Percentiles rank a stretch among this genome's conserved stretches.
Evolutionary conservation across 2,113 vertebrate genomes (phyloP).

Genomic region (Dipodomys spectabilis): DNA sequence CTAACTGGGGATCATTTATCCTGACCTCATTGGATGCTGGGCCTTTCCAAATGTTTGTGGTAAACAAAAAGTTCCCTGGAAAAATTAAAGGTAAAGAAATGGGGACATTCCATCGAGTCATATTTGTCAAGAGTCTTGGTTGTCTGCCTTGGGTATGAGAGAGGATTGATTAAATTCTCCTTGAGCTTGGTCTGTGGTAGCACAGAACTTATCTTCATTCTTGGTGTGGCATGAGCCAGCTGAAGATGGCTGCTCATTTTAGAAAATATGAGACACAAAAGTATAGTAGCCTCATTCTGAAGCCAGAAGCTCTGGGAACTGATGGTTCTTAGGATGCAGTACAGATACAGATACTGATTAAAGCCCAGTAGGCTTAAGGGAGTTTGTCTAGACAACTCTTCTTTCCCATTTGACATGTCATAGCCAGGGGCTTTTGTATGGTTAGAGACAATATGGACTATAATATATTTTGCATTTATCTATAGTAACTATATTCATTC

Average conservation of each 20-base stretch:
- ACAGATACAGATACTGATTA: neutral
- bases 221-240: neutral
- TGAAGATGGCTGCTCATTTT: neutral
- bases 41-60: slow-evolving; percentile 48
- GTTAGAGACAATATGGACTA: slow-evolving; percentile 28
- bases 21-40: slow-evolving; percentile 47
- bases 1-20: slow-evolving; percentile 50
- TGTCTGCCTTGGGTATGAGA: slow-evolving; percentile 35
- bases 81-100: slow-evolving; percentile 53
- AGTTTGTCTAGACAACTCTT: neutral
- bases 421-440: neutral
- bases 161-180: slow-evolving; percentile 49
- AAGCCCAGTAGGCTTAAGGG: neutral
- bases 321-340: neutral
- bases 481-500: neutral
- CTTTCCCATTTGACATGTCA: neutral
- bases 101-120: slow-evolving; percentile 60
- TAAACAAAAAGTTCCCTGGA: slow-evolving; percentile 58
- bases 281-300: neutral
- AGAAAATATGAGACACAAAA: neutral
- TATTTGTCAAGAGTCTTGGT: slow-evolving; percentile 31
- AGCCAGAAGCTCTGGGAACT: slow-evolving; percentile 29
- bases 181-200: neutral
- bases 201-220: slow-evolving; percentile 33
- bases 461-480: neutral